Evolutionary conservation across 2,113 vertebrate species (phyloP).

Genomic region (Macheiramphus alcinus): DNA sequence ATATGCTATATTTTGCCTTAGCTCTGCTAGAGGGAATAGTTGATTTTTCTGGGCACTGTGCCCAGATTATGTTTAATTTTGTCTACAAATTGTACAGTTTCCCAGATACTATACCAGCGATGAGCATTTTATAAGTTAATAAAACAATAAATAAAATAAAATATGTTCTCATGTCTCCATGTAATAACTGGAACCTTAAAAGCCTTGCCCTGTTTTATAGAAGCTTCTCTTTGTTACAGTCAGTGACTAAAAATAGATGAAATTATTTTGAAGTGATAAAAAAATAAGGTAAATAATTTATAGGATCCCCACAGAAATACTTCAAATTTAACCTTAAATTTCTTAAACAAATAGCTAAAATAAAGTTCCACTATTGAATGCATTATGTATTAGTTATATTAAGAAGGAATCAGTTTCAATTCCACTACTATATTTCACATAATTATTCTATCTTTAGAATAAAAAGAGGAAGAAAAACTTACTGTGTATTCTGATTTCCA

Average conservation of each 20-base stretch:
- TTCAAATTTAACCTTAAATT: slow-evolving; percentile 29
- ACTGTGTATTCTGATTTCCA: slow-evolving; percentile 90
- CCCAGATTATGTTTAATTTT: slow-evolving; percentile 62
- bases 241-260: slow-evolving; percentile 2
- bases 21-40: neutral
- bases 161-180: slow-evolving; percentile 25
- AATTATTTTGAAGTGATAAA: slow-evolving; percentile 36
- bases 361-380: neutral
- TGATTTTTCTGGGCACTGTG: slow-evolving; percentile 47
- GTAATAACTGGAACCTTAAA: slow-evolving; percentile 32
- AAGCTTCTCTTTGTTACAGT: slow-evolving; percentile 8
- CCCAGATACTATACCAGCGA: slow-evolving; percentile 55
- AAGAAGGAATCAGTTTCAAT: neutral
- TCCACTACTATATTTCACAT: neutral
- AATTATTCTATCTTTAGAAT: slow-evolving; percentile 1
- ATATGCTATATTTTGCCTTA: slow-evolving; percentile 31
- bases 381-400: neutral
- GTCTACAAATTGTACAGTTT: slow-evolving; percentile 40
- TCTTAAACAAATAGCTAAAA: slow-evolving; percentile 29
- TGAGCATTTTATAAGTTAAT: slow-evolving; percentile 55
- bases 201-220: neutral
- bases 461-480: slow-evolving; percentile 76
- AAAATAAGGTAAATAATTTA: slow-evolving; percentile 39
- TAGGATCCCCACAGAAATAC: slow-evolving; percentile 11
- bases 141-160: slow-evolving; percentile 60